Conservation (phyloP, 2,113 vertebrate genomes). For the Grantiella picta region DNA sequence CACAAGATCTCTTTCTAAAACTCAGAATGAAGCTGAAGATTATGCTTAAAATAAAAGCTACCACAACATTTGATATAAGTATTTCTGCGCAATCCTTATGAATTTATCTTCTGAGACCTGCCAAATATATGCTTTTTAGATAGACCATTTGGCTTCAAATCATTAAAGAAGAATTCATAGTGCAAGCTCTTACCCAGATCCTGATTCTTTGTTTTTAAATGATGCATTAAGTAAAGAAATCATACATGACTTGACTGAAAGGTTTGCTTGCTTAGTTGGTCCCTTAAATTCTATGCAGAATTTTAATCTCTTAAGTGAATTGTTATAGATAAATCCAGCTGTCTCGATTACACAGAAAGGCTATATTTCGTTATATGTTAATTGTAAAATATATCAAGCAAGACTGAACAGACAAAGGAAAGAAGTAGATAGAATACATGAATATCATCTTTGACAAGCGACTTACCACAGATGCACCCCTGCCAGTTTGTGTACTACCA, state of each 20-base stretch:
- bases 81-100: neutral
- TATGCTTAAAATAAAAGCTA: neutral
- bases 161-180: neutral
- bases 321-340: neutral
- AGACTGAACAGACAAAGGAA: neutral
- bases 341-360: neutral
- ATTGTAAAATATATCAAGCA: neutral
- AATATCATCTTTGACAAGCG: neutral
- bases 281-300: neutral
- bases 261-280: neutral
- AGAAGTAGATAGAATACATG: neutral
- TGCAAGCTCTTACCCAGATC: neutral
- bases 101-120: neutral
- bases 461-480: slow-evolving; percentile 94
- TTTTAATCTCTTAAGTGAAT: neutral
- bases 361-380: neutral
- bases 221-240: neutral
- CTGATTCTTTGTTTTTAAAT: neutral
- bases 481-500: slow-evolving; percentile 90
- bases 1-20: neutral
- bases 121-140: neutral
- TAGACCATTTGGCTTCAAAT: neutral
- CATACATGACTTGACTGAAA: neutral
- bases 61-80: neutral
- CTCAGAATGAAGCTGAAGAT: neutral